A percentile compares a stretch with the other conserved stretches of the same genome.
These are phyloP conservation scores for Lochmaea capreae DNA, from an alignment of 2,888 invertebrate genomes.

Conservation along the genomic window DNA sequence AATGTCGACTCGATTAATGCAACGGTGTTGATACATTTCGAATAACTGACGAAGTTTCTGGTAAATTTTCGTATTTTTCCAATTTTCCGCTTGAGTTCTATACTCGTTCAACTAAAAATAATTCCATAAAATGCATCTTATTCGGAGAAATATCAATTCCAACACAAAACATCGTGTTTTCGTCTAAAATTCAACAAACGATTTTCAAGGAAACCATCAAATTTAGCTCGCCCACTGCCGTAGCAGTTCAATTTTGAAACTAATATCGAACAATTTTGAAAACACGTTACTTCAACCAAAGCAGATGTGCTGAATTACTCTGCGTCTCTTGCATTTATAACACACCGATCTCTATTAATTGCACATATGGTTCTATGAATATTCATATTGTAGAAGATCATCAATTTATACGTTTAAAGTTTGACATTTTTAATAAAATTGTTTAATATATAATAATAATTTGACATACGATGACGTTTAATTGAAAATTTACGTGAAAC, in stretches of 20 bases:
- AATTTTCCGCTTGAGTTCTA: background rate
- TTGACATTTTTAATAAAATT: too few species aligned
- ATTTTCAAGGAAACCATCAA: background rate
- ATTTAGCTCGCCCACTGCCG: background rate
- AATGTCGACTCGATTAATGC: background rate
- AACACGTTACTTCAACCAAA: background rate
- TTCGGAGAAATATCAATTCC: background rate
- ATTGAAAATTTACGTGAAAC: too few species aligned
- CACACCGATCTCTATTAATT: background rate
- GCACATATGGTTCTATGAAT: background rate
- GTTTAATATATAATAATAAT: too few species aligned
- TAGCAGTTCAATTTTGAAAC: constrained; percentile 1
- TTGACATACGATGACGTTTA: too few species aligned
- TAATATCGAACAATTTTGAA: constrained; percentile 11
- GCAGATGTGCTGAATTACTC: constrained; percentile 11
- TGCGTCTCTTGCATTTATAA: background rate
- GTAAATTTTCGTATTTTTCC: background rate
- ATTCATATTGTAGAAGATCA: background rate
- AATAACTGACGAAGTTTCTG: background rate
- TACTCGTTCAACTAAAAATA: background rate
- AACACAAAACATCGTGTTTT: background rate
- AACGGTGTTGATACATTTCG: too few species aligned
- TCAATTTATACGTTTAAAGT: too few species aligned
- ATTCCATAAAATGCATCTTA: constrained; percentile 3
- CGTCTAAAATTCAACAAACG: background rate